A percentile compares a stretch with the other conserved stretches of the same genome.
These are phyloP conservation scores for Drosophila macrospina DNA, from an alignment of 2,888 invertebrate species.

Conservation along the genomic window DNA sequence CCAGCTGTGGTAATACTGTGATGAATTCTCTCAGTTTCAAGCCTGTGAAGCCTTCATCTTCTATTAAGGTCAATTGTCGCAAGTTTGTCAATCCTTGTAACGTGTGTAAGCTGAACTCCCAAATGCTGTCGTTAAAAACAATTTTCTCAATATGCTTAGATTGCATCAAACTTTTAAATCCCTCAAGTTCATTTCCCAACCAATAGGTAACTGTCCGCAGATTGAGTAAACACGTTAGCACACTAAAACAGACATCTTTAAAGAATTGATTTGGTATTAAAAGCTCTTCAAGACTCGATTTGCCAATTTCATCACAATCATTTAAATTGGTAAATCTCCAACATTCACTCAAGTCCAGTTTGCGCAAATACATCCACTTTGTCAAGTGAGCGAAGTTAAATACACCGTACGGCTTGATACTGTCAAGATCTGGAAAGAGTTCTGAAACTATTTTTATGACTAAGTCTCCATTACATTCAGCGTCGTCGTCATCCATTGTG, in stretches of 20 bases:
- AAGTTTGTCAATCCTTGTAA: conserved; percentile 9
- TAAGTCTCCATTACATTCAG: too few species aligned
- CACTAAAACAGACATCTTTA: background rate
- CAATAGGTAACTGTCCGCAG: conserved; percentile 7
- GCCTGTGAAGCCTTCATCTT: conserved; percentile 12
- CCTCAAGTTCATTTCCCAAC: background rate
- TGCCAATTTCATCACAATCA: background rate
- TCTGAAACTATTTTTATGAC: conserved; percentile 9
- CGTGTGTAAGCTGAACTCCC: background rate
- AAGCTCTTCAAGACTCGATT: conserved; percentile 26
- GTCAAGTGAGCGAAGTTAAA: background rate
- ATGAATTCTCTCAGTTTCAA: conserved; percentile 6
- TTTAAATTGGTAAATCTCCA: background rate
- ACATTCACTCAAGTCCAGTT: conserved; percentile 19
- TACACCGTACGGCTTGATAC: background rate
- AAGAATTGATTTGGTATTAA: background rate
- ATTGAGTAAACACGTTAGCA: conserved; percentile 6
- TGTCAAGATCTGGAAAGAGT: conserved; percentile 19
- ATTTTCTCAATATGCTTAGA: conserved; percentile 3
- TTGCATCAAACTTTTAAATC: conserved; percentile 7
- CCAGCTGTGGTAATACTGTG: conserved; percentile 4
- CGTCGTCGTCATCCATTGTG: background rate
- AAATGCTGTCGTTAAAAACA: conserved; percentile 20
- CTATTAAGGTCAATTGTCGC: conserved; percentile 13
- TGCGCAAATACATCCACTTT: conserved; percentile 25